These are phyloP conservation scores for Xyliphius kryptos DNA, from an alignment of 2,113 vertebrate genomes.

Conservation along the genomic window DNA sequence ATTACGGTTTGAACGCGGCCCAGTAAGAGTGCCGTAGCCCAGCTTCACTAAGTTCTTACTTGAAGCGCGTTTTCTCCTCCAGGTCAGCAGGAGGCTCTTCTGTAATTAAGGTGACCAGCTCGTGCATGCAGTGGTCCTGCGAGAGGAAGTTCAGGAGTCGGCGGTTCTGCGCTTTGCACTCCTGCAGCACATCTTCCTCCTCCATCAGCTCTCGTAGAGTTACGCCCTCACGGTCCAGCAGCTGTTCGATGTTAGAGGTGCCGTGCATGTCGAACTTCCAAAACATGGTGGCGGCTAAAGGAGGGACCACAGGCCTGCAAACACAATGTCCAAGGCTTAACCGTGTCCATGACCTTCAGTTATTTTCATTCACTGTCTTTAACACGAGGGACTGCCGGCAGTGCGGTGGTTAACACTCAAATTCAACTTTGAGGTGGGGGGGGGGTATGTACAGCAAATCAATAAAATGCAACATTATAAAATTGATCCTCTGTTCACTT, in stretches of 20 bases:
- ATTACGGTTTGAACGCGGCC: too few relatives aligned
- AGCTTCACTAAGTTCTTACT: constrained; percentile 66
- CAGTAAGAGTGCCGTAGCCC: too few relatives aligned
- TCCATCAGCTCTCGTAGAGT: constrained; percentile 89
- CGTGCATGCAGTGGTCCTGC: constrained; percentile 87
- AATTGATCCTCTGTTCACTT: too few relatives aligned
- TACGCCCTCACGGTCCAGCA: constrained; percentile 90
- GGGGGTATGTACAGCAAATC: too few relatives aligned
- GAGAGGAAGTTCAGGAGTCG: constrained; percentile 88
- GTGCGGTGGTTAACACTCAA: too few relatives aligned
- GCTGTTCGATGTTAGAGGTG: constrained; percentile 90
- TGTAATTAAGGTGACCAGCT: constrained; percentile 87
- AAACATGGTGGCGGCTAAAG: constrained; percentile 80
- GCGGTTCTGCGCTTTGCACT: constrained; percentile 95
- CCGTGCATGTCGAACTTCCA: constrained; percentile 98
- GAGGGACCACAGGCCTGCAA: constrained; percentile 62
- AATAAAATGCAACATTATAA: too few relatives aligned
- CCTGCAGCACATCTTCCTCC: constrained; percentile 91
- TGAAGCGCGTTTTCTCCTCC: constrained; percentile 95
- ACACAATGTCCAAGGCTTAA: constrained; percentile 21
- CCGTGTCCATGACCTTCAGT: too few relatives aligned
- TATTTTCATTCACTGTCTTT: too few relatives aligned
- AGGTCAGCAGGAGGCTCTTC: constrained; percentile 82
- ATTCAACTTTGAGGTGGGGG: too few relatives aligned
- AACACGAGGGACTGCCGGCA: too few relatives aligned